Evolutionary conservation across 2,797 vertebrate species (phyloP), one percentile per base, ranked within the genome.

Genomic region (Pangasius djambal): DNA sequence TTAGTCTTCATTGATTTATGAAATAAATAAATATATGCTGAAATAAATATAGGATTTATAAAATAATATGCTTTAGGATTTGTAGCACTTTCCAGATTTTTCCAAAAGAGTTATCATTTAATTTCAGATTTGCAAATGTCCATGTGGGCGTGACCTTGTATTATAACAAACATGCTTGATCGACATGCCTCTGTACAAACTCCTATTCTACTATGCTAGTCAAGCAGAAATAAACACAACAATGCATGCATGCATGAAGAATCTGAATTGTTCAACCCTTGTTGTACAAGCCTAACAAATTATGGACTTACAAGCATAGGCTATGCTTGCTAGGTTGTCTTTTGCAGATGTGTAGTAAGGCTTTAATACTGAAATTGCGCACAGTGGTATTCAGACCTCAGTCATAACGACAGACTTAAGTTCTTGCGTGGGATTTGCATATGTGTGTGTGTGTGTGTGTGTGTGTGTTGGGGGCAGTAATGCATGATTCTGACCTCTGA

Each of bases 161-260:
- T 61, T 28, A 82, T 57, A 81, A 81, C 10, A 37, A 57, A 22
- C 52, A 81, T 81, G 55, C 78, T 37, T 59, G 31, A 81, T 22
- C 37, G 52, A 57, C 78, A 81, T 81, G 52, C 78, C 78, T 79
- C 31, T 59, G 28, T 31, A 52, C 48, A n/a, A 78, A 78, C 28
- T 3, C 16, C 75, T 28, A 74, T 40, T 44, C 70, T 40, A 78
- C 75, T 52, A 78, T 3, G 75, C 74, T n/a, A n/a, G 48, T 52
- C 52, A 37, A 3, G 40, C 37, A 28, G 44, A 77, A 13, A 75
- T 6, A 75, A 77, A 50, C 44, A 77, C 12, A 77, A 50, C 44
- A 50, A 12, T 81, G 52, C 78, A 59, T 81, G 52, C 78, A 59
- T 81, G 78, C 52, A 81, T 22, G n/a, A 52, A 22, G 52, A 59